These are phyloP conservation scores for Heloderma charlesbogerti DNA, from an alignment of 2,113 vertebrate species.

Conservation along the genomic window DNA sequence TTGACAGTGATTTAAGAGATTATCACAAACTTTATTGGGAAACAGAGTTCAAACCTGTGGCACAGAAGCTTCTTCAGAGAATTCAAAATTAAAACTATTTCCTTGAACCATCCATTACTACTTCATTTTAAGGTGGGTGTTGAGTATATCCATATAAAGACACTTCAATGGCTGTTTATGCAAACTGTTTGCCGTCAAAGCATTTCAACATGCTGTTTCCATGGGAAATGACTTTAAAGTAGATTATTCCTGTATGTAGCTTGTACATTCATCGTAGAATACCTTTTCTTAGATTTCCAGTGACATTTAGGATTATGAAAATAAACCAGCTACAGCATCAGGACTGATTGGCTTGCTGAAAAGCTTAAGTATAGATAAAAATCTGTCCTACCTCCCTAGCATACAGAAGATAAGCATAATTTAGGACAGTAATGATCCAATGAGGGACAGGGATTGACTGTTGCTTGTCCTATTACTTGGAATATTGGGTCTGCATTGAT, in stretches of 20 bases:
- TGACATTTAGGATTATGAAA: neutral
- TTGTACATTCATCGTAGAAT: slow-evolving; percentile 22
- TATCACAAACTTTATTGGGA: slow-evolving; percentile 89
- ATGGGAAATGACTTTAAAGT: slow-evolving; percentile 1
- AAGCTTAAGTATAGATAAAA: neutral
- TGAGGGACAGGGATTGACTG: neutral
- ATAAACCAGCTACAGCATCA: slow-evolving; percentile 21
- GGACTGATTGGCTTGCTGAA: slow-evolving; percentile 1
- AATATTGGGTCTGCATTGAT: neutral
- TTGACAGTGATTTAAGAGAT: slow-evolving; percentile 75
- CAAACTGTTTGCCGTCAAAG: neutral
- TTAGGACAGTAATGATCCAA: neutral
- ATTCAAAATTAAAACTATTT: slow-evolving; percentile 71
- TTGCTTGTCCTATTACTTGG: neutral
- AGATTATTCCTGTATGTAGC: slow-evolving; percentile 6
- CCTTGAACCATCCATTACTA: slow-evolving; percentile 51
- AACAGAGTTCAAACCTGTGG: slow-evolving; percentile 90
- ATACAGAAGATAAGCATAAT: neutral
- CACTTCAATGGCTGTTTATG: neutral
- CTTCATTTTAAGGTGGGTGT: slow-evolving; percentile 53
- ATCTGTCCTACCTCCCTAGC: neutral
- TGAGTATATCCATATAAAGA: neutral
- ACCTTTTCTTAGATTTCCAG: neutral
- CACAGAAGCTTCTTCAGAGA: slow-evolving; percentile 83
- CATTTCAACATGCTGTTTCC: slow-evolving; percentile 5